Base-by-base conservation (phyloP, 2,888 invertebrate species). In the Cenopis cana region DNA sequence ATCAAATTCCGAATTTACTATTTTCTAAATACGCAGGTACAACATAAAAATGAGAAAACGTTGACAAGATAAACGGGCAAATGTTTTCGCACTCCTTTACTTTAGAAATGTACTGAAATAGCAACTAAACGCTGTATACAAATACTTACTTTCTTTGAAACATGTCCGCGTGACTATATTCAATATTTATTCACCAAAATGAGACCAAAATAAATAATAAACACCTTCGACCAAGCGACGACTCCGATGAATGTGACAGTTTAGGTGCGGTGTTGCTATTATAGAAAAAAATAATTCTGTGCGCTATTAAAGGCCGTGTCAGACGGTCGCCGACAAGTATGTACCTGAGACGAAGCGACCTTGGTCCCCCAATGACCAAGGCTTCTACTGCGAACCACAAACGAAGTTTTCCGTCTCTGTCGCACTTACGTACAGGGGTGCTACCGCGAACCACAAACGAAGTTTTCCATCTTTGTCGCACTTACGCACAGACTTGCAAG, bases 101-200 rank as follows among this genome's bases (percentile, higher is more conserved):
- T 8, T 6, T n/a, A 12, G 4, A 20, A 29, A 14, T 29, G 29
- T 55, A 9, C 8, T 29, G 9, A 14, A 55, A 29, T 46, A 46
- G 6, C n/a, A 46, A 46, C 46, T 46, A 46, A 55, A 24, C 6
- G n/a, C n/a, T 29, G 29, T 24, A 24, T 8, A 52, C 12, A 20
- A 55, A 9, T n/a, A 55, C 55, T 55, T 55, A 57, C 36, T 57
- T 38, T 12, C 36, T 5, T 57, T 17, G 57, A 18, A 57, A 57
- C 38, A 57, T 38, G 14, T 57, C 33, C 12, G 17, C 33, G 18
- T 2, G n/a, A 1, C n/a, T 14, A 46, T n/a, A 46, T 46, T 46
- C 14, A 12, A 6, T 46, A 0, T n/a, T 46, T 8, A n/a, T 46
- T 14, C n/a, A 8, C 4, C 4, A 24, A n/a, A 24, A 24, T 24